phyloP scores from a whole-genome alignment of 2,797 vertebrate genomes.

The Adelosebastes latens region DNA sequence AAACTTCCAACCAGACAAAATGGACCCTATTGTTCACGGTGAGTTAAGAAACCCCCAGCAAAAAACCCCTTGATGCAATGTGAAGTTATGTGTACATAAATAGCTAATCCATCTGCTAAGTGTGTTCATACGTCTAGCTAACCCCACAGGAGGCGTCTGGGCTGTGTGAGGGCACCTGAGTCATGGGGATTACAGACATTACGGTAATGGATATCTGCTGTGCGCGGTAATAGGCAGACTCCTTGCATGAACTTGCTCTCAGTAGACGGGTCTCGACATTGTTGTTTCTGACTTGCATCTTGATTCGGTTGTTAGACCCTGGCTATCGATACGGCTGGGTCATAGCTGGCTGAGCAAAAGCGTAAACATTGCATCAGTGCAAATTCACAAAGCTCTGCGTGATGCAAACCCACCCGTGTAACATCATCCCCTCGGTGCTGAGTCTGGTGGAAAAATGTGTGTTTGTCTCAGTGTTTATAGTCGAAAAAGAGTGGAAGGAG shows the following conservation, averaged over 20 bases:
- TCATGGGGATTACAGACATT: constrained; percentile 66
- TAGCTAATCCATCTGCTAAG: constrained; percentile 36
- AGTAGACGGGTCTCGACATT: constrained; percentile 18
- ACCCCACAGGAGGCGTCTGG: constrained; percentile 25
- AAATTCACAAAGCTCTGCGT: constrained; percentile 12
- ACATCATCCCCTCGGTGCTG: not conserved
- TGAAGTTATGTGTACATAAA: not conserved
- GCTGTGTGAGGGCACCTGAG: constrained; percentile 59
- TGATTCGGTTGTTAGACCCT: constrained; percentile 38
- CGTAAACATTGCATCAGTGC: constrained; percentile 26
- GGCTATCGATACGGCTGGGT: constrained; percentile 9
- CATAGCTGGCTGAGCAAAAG: constrained; percentile 11
- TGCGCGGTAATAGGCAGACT: constrained; percentile 33
- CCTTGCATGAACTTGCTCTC: constrained; percentile 33
- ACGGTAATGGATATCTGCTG: constrained; percentile 57
- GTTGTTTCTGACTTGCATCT: constrained; percentile 50
- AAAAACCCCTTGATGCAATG: not conserved
- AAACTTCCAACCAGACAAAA: constrained; percentile 12
- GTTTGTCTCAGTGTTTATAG: not conserved
- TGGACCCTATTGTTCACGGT: not conserved
- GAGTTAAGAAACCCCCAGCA: no score
- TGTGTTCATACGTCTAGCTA: constrained; percentile 10
- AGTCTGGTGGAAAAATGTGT: constrained; percentile 2
- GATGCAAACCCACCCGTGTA: constrained; percentile 4
- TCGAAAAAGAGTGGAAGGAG: not conserved